These are phyloP conservation scores for Wiebesia pumilae DNA, from an alignment of 1,140 invertebrate species.

Conservation along the genomic window DNA sequence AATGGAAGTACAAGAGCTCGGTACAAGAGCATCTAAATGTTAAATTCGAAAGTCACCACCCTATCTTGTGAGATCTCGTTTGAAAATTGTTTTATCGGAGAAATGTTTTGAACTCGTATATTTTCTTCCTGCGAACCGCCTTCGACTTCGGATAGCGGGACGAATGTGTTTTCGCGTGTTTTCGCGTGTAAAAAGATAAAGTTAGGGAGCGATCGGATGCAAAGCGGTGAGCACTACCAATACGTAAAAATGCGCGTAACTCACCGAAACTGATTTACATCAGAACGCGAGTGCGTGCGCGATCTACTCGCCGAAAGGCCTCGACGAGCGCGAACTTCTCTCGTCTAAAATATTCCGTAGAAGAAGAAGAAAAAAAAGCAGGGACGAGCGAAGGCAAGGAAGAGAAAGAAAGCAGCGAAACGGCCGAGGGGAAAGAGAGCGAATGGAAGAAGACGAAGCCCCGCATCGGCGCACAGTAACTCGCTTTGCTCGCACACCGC, in stretches of 20 bases:
- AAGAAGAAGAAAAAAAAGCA: neutral
- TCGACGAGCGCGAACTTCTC: neutral
- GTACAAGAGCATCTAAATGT: neutral
- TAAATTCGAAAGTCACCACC: conserved; percentile 24
- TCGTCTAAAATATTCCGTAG: conserved; percentile 34
- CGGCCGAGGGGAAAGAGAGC: neutral
- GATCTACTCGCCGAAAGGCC: neutral
- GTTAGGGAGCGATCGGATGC: neutral
- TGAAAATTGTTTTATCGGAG: neutral
- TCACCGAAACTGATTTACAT: conserved; percentile 37
- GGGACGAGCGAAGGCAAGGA: neutral
- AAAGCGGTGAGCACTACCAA: neutral
- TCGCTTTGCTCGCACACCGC: conserved; percentile 3
- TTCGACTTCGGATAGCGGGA: neutral
- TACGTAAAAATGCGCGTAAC: conserved; percentile 31
- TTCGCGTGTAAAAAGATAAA: neutral
- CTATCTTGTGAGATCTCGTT: neutral
- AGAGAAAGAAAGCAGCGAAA: neutral
- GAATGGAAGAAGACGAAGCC: conserved; percentile 4
- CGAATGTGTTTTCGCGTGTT: too few species aligned
- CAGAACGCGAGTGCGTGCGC: neutral
- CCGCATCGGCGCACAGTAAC: neutral
- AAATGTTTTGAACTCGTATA: neutral
- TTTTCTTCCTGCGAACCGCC: neutral
- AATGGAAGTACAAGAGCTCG: neutral